These are phyloP conservation scores for Heloderma charlesbogerti DNA, from an alignment of 2,113 vertebrate species.

Conservation along the genomic window DNA sequence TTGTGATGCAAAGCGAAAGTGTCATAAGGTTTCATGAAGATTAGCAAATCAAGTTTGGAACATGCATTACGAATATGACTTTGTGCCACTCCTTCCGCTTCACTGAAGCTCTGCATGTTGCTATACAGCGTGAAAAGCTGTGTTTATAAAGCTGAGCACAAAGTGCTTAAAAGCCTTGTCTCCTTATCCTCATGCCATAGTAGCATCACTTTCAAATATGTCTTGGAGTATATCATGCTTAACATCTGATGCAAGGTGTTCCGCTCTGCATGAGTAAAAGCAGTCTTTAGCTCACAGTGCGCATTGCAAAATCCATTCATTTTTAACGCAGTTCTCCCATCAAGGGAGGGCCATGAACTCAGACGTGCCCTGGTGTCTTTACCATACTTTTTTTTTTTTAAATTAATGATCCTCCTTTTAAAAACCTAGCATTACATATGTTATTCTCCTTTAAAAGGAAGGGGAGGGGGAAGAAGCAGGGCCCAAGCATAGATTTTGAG, in stretches of 20 bases:
- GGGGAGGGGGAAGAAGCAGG: too few relatives aligned
- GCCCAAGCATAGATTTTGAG: too few relatives aligned
- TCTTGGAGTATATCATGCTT: not conserved
- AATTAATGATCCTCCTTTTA: too few relatives aligned
- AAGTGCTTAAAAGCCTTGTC: conserved; percentile 4
- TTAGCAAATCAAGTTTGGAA: not conserved
- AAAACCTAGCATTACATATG: too few relatives aligned
- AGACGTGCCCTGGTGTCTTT: not conserved
- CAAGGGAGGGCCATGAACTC: not conserved
- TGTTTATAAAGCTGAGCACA: not conserved
- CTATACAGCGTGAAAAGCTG: not conserved
- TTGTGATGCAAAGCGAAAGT: not conserved
- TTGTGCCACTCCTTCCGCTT: not conserved
- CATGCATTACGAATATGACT: not conserved
- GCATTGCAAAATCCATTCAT: not conserved
- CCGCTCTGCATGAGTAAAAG: not conserved
- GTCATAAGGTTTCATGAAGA: not conserved
- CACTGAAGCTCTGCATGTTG: not conserved
- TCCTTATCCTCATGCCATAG: not conserved
- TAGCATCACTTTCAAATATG: not conserved
- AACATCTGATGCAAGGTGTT: not conserved
- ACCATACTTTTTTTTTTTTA: not conserved
- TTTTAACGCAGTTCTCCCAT: not conserved
- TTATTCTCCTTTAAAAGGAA: too few relatives aligned
- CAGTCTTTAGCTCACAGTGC: not conserved